Evolutionary conservation across 2,888 invertebrate genomes (phyloP), one percentile per base, ranked within the genome.

Genomic region (Pyrrhosoma nymphula): DNA sequence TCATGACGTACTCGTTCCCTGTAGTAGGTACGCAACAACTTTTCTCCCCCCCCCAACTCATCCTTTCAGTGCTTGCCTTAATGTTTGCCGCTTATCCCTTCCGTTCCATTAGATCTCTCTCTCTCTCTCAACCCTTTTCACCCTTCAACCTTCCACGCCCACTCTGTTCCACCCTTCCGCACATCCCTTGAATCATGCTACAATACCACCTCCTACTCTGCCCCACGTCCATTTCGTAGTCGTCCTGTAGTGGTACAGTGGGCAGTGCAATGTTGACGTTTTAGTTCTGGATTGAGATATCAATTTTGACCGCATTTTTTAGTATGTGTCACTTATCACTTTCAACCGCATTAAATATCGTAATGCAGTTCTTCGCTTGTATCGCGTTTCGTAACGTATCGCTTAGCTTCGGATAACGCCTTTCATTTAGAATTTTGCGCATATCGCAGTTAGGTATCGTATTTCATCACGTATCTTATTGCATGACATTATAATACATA

Each of bases 31-130:
- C 82, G 30, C 82, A 82, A 35, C 35, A 30, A 35, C 82, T 69
- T 69, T 82, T 35, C 16, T 35, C 82, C 82, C 35, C 35, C 35
- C 69, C 18, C 23, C 60, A 16, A 16, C 60, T 20, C 26, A 4
- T 30, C 82, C 82, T 82, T 82, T 82, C n/a, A 14, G 12, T 14
- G 30, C 30, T 16, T n/a, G 82, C 82, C 82, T 82, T 82, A 82
- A 82, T 82, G 82, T 82, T 82, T 82, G 35, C 82, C 82, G 82
- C 82, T 82, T 82, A 82, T 82, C 82, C 82, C 82, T 82, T 82
- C 82, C 82, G 82, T 82, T 82, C 82, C 82, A 82, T 82, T 82
- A 82, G 82, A 69, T 26, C 82, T 82, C 82, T 60, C 47, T 26
- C 82, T 82, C 82, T 60, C 47, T 47, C 47, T 47, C 60, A 69